These are phyloP conservation scores for Acleris literana DNA, from an alignment of 2,888 invertebrate species.

Conservation along the genomic window DNA sequence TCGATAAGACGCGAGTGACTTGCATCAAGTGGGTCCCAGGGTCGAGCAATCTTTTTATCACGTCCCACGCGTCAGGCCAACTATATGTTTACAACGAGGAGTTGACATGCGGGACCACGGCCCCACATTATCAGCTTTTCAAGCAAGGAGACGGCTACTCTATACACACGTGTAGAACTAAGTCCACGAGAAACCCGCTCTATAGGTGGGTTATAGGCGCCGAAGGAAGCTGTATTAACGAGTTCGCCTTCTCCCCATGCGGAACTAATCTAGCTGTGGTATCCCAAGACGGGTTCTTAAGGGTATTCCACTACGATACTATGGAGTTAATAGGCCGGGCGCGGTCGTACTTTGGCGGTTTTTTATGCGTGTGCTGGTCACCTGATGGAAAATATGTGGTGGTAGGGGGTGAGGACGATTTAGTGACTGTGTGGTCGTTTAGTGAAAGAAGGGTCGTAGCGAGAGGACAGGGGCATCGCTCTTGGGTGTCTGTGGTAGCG, in stretches of 20 bases:
- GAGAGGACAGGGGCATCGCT: conserved; percentile 98
- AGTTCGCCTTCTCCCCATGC: conserved; percentile 98
- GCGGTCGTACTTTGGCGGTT: conserved; percentile 98
- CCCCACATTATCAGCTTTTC: conserved; percentile 97
- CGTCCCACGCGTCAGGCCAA: conserved; percentile 97
- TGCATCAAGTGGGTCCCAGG: conserved; percentile 99
- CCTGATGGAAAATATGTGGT: conserved; percentile 97
- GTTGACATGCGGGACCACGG: conserved; percentile 93
- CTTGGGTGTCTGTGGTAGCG: conserved; percentile 98
- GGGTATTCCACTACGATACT: conserved; percentile 98
- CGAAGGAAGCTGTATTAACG: conserved; percentile 94
- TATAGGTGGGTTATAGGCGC: conserved; percentile 92
- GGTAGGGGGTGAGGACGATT: conserved; percentile 99
- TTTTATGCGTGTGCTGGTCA: conserved; percentile 99
- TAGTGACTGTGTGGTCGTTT: conserved; percentile 98
- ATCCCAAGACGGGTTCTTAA: conserved; percentile 96
- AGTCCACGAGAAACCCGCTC: conserved; percentile 97
- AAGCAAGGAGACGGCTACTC: conserved; percentile 97
- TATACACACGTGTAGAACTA: conserved; percentile 97
- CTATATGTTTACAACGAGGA: conserved; percentile 99
- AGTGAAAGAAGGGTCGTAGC: conserved; percentile 96
- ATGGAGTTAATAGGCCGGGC: conserved; percentile 98
- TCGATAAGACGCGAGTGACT: conserved; percentile 97
- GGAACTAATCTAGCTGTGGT: conserved; percentile 96
- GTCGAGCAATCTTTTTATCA: conserved; percentile 95